Evolutionary conservation across 2,797 vertebrate species (phyloP), one percentile per base, ranked within the genome.

Genomic region (Xiphorhynchus erythropygius): DNA sequence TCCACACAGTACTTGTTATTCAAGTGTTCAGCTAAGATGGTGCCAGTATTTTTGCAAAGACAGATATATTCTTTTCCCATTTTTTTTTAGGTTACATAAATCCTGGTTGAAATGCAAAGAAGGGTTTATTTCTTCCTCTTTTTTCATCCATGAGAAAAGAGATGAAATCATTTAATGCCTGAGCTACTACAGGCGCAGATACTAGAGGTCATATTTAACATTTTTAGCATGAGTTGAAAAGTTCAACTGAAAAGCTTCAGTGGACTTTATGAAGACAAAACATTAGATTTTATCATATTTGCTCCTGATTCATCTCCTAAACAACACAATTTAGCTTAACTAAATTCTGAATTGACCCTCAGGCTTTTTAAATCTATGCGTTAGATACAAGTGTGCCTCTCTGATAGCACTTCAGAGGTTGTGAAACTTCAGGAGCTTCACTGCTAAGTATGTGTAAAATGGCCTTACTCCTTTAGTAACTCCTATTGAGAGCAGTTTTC

Each of bases 231-330:
- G 64, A 92, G 86, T 87, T 95, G 82, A 89, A 87, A 90, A 96
- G 81, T 85, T 96, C 93, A 94, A 68, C 71, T 80, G 84, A 84
- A 95, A 97, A 94, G 78, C 92, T 91, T 90, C 87, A 89, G 24
- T 67, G 64, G 84, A 76, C 64, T 94, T 96, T 50, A 92, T 83
- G 84, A 89, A 85, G 87, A 90, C 42, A 89, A 89, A 95, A 85
- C 42, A 74, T n/a, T 70, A 94, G 15, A 92, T 59, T 3, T 2
- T 70, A 75, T 59, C 62, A 3, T 41, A 70, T 56, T 59, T 93
- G 68, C 78, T 83, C 49, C 68, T 1, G 1, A 83, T 91, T 89
- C 32, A 55, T 33, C 70, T 92, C 78, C 71, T 65, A 42, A 92
- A 85, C 68, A 80, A 70, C 44, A 62, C 23, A 27, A 39, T 27